Percentiles rank a stretch among this genome's conserved stretches.
Evolutionary conservation across 2,797 vertebrate species (phyloP).

Genomic region (Ibycter americanus): DNA sequence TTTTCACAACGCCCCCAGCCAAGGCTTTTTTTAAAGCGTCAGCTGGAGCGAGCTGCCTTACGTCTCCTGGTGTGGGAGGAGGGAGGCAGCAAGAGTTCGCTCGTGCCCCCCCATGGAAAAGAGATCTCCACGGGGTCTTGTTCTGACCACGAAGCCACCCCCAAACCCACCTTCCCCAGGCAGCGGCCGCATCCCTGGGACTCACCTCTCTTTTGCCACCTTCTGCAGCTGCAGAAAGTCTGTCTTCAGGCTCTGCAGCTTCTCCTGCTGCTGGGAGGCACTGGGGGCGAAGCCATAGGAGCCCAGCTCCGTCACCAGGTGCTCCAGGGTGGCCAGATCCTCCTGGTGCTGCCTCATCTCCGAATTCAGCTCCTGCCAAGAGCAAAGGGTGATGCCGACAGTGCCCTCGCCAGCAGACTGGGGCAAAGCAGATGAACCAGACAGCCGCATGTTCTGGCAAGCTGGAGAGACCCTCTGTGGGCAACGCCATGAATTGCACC

Average conservation of each 20-base stretch:
- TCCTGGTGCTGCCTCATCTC: conserved; percentile 89
- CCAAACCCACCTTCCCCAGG: neutral
- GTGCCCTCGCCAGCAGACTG: neutral
- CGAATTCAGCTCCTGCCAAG: conserved; percentile 84
- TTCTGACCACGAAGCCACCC: accelerated
- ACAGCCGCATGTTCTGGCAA: accelerated
- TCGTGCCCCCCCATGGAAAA: neutral
- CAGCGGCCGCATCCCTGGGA: accelerated
- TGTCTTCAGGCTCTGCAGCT: conserved; percentile 82
- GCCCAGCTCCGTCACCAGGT: conserved; percentile 82
- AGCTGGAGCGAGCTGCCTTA: conserved; percentile 39
- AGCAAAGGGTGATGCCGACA: neutral
- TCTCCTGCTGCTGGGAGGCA: conserved; percentile 81
- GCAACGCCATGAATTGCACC: neutral
- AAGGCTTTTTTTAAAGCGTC: conserved; percentile 50
- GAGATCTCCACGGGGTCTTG: neutral
- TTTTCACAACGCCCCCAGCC: conserved; percentile 43
- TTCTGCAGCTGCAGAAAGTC: conserved; percentile 86
- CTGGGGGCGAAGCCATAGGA: conserved; percentile 76
- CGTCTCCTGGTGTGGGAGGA: neutral
- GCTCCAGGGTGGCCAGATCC: conserved; percentile 84
- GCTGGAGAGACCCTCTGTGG: neutral
- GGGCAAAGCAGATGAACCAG: neutral
- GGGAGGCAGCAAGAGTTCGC: neutral
- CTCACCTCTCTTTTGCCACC: conserved; percentile 86